Evolutionary conservation across 23 tunicate species (phyloP), one percentile per base, ranked within the genome.

Genomic region (Trididemnum miniatum): DNA sequence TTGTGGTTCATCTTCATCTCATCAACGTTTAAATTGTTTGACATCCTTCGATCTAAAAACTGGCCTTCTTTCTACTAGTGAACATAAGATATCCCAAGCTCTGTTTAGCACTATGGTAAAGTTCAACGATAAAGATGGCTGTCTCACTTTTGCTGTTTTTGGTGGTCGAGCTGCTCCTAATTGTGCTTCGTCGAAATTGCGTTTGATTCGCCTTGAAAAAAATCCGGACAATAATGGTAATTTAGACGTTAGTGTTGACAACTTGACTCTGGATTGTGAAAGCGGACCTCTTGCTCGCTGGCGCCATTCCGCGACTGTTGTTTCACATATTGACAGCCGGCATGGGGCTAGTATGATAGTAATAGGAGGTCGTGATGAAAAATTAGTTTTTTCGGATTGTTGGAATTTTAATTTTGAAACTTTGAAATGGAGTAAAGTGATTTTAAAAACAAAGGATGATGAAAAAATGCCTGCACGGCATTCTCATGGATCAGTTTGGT

Each of bases 111-210:
- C 82, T 4, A 29, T 52, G n/a, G 67, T 54, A 5, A 18, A 20
- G 2, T 52, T 74, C 28, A 74, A 22, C 67, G 9, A 51, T 2
- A 29, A 29, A 36, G 31, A 65, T 9, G 82, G 62, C 66, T 30
- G 71, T 35, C 38, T 35, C 1, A 25, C 24, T 35, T 73, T 87
- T 64, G 57, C 78, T 4, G 40, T 92, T 35, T 92, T 87, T 65
- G 97, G 97, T 37, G 98, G 98, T 25, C 71, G 98, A 2, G 35
- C 85, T 35, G 85, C 93, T 0, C 98, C 98, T 2, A 72, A 71
- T 24, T 18, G 26, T 22, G 34, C 72, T 34, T 62, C 89, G 27
- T 76, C 88, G 59, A 22, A 52, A 31, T 3, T 89, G 35, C 12
- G 22, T 18, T 33, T 64, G 3, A 38, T 80, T 74, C 28, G n/a